A percentile compares a stretch with the other conserved stretches of the same genome.
These are phyloP conservation scores for Serrognathus titanus DNA, from an alignment of 2,888 invertebrate genomes.

Conservation along the genomic window DNA sequence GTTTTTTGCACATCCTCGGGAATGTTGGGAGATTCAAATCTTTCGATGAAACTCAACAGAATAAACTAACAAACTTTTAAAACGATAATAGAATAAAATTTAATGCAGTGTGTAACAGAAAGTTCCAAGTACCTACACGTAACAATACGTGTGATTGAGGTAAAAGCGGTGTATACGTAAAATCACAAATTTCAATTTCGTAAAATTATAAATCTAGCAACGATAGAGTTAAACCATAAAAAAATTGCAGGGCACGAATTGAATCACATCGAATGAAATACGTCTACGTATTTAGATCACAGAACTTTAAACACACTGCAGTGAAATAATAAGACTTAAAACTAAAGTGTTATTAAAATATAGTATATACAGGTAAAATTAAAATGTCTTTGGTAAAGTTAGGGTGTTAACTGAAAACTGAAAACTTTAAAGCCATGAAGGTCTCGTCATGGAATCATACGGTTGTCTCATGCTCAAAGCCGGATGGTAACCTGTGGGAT, in stretches of 20 bases:
- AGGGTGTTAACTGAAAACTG: constrained; percentile 20
- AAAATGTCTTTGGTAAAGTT: constrained; percentile 39
- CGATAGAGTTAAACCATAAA: not conserved
- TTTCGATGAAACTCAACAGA: constrained; percentile 7
- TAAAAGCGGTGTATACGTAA: constrained; percentile 7
- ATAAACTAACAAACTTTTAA: constrained; percentile 15
- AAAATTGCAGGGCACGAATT: constrained; percentile 1
- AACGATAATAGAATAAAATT: constrained; percentile 10
- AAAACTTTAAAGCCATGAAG: constrained; percentile 62
- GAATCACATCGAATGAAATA: not conserved
- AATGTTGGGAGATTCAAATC: constrained; percentile 1
- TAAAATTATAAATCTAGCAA: not conserved
- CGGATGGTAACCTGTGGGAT: constrained; percentile 63
- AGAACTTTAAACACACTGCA: constrained; percentile 19
- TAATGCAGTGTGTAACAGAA: constrained; percentile 15
- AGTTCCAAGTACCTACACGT: not conserved
- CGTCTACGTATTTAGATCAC: constrained; percentile 8
- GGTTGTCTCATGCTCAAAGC: constrained; percentile 67
- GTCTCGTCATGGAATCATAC: constrained; percentile 66
- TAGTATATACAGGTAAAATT: constrained; percentile 13
- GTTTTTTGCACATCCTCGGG: not conserved
- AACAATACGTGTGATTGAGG: constrained; percentile 3
- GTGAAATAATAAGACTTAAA: constrained; percentile 5
- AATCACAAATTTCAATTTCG: not conserved
- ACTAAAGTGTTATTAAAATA: constrained; percentile 4